A percentile compares a stretch with the other conserved stretches of the same genome.
Evolutionary conservation across 35 echinoderm and acorn worm genomes (phyloP).

Genomic region (Eucidaris tribuloides): DNA sequence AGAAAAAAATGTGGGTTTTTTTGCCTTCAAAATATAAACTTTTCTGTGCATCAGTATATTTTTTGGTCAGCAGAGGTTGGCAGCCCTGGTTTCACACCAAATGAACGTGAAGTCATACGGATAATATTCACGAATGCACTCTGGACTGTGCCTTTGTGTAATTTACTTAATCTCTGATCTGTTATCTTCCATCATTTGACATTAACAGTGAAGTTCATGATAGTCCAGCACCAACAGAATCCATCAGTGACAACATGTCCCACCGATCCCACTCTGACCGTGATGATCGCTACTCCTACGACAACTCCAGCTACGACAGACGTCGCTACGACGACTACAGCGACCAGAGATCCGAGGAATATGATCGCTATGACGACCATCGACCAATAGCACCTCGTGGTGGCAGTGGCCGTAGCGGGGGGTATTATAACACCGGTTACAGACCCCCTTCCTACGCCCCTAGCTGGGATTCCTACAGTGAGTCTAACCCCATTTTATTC

Average conservation of each 20-base stretch:
- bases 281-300: constrained; percentile 51
- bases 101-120: too few species aligned
- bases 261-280: constrained; percentile 41
- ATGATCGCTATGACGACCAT: not conserved
- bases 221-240: constrained; percentile 34
- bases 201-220: constrained; percentile 15
- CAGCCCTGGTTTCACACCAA: too few species aligned
- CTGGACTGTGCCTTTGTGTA: too few species aligned
- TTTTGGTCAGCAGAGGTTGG: too few species aligned
- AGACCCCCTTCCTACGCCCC: constrained; percentile 52
- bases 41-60: too few species aligned
- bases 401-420: not conserved
- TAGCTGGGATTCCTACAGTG: constrained; percentile 85
- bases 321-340: constrained; percentile 48
- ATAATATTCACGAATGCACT: too few species aligned
- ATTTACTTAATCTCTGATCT: too few species aligned
- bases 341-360: constrained; percentile 1
- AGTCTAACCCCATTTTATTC: not conserved
- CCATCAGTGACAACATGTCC: constrained; percentile 45
- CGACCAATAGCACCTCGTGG: not conserved
- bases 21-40: too few species aligned
- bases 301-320: constrained; percentile 16
- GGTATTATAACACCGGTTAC: constrained; percentile 69
- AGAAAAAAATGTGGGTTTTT: too few species aligned
- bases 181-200: not conserved